These are phyloP conservation scores for Dendroctonus valens DNA, from an alignment of 1,140 invertebrate genomes.

Conservation along the genomic window DNA sequence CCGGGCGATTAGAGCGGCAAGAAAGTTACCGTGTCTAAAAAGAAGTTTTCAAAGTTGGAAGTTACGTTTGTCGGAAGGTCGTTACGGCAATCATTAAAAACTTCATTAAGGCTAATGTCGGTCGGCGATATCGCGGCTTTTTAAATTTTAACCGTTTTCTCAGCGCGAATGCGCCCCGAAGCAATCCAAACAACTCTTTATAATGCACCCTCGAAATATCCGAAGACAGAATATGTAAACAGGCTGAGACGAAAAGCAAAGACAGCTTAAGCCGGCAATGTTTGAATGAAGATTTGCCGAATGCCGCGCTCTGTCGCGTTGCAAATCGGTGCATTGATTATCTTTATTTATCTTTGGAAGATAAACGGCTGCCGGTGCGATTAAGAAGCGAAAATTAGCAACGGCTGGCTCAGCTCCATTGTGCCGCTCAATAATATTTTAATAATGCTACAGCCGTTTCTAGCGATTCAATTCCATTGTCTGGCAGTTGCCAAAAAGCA, in stretches of 20 bases:
- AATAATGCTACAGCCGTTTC: too few relatives aligned
- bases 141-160: background rate
- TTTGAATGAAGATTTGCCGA: conserved; percentile 29
- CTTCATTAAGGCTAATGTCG: conserved; percentile 21
- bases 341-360: conserved; percentile 31
- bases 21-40: conserved; percentile 29
- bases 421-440: too few relatives aligned
- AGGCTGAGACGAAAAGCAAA: conserved; percentile 17
- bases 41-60: conserved; percentile 19
- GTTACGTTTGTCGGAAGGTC: conserved; percentile 16
- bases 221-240: conserved; percentile 16
- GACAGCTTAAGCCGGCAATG: conserved; percentile 22
- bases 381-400: background rate
- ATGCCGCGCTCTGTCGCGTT: conserved; percentile 26
- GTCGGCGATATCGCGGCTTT: conserved; percentile 9
- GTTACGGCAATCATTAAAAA: conserved; percentile 27
- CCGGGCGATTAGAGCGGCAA: conserved; percentile 17
- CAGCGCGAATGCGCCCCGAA: background rate
- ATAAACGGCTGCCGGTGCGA: conserved; percentile 15
- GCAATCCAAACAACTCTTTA: background rate
- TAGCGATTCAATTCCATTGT: too few relatives aligned
- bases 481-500: conserved; percentile 4
- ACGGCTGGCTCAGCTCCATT: too few relatives aligned
- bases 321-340: conserved; percentile 30
- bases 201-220: background rate